phyloP scores from a whole-genome alignment of 2,113 vertebrate genomes.

The Cheirogaleus medius region DNA sequence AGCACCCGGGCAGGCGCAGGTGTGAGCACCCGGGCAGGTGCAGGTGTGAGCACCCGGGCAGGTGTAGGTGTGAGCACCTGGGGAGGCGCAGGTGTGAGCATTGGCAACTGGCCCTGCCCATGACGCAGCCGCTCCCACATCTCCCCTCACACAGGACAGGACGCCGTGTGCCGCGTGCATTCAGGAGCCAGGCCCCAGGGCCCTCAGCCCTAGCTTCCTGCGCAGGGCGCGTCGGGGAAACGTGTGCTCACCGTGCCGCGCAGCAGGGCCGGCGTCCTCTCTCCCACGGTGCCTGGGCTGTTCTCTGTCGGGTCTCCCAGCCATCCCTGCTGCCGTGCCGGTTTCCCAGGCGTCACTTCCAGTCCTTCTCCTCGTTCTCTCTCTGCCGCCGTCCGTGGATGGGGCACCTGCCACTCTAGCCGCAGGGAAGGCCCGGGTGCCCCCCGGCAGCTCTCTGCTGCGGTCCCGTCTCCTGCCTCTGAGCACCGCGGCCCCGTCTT shows the following conservation, averaged over 20 bases:
- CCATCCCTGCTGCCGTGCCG: fast-evolving
- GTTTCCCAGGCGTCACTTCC: background rate
- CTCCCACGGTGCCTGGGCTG: background rate
- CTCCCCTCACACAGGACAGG: background rate
- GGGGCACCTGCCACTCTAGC: background rate
- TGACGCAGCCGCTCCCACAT: background rate
- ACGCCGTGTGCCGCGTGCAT: constrained; percentile 57
- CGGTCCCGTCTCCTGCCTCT: background rate
- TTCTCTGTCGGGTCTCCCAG: background rate
- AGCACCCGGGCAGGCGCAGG: background rate
- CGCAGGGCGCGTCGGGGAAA: constrained; percentile 71
- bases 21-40: background rate
- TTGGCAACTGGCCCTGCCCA: background rate
- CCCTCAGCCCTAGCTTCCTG: constrained; percentile 65
- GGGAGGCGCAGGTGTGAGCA: background rate
- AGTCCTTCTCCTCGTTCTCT: background rate
- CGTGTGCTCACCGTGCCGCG: constrained; percentile 82
- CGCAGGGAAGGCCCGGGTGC: background rate
- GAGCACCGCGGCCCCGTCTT: too few species aligned
- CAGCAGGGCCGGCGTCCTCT: constrained; percentile 69
- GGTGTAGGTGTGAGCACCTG: too few species aligned
- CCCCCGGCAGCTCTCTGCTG: background rate
- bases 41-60: too few species aligned
- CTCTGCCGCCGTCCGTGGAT: background rate
- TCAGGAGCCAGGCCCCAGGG: constrained; percentile 58